Conservation (phyloP, 2,797 vertebrate species). For the Pantherophis alleghaniensis region DNA sequence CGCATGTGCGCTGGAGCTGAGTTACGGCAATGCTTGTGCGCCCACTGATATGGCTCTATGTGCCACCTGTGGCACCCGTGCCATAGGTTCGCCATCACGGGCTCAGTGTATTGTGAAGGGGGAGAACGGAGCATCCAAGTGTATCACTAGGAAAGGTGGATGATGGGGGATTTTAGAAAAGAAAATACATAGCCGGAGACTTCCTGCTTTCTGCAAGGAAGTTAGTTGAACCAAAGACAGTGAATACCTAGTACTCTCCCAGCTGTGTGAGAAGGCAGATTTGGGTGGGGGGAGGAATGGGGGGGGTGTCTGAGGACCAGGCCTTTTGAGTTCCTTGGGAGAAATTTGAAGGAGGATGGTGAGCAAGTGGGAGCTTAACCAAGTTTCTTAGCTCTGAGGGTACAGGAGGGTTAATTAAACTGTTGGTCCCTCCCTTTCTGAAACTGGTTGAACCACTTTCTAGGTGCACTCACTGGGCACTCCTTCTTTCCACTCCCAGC, state of each 20-base stretch:
- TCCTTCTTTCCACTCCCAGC: slow-evolving; percentile 13
- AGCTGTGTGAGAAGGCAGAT: not conserved
- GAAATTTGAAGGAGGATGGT: slow-evolving; percentile 3
- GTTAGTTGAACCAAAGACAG: not conserved
- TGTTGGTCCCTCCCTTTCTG: slow-evolving; percentile 31
- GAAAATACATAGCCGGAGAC: not conserved
- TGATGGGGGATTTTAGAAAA: not conserved
- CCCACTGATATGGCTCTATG: too few relatives aligned
- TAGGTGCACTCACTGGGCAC: slow-evolving; percentile 2
- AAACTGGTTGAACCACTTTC: slow-evolving; percentile 51
- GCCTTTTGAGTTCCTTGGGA: not conserved
- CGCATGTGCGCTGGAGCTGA: too few relatives aligned
- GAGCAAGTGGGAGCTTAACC: not conserved
- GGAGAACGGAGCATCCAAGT: not conserved
- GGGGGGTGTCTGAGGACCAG: not conserved
- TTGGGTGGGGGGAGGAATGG: too few relatives aligned
- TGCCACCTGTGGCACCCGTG: too few relatives aligned
- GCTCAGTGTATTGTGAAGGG: not conserved
- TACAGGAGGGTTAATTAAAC: slow-evolving; percentile 16
- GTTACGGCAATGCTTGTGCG: too few relatives aligned
- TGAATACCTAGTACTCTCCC: not conserved
- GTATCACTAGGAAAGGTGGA: not conserved
- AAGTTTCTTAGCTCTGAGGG: not conserved
- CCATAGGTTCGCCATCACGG: too few relatives aligned
- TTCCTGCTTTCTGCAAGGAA: not conserved